Evolutionary conservation across 2,888 invertebrate species (phyloP), one percentile per base, ranked within the genome.

Genomic region (Gonocerus acuteangulatus): DNA sequence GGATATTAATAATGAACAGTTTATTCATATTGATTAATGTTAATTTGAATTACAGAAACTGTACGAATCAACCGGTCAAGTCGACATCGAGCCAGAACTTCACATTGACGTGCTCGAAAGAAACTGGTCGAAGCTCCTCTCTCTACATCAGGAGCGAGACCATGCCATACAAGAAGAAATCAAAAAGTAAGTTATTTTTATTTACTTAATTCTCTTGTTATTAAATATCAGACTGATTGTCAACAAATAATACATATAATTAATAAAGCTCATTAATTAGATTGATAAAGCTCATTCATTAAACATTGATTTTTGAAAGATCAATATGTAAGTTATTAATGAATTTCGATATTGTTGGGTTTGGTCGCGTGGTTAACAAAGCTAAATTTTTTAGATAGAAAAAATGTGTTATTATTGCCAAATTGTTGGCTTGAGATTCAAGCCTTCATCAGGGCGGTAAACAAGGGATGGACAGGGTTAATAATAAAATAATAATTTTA

Each of bases 101-200:
- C 85, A 90, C 64, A 87, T 90, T 4, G 90, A 92, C 63, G 83
- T 86, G 61, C 80, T 95, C 65, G 94, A 95, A 70, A 86, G 90
- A 72, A 85, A 85, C 71, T 95, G 94, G 94, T 85, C 86, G 73
- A 82, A 89, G 57, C 81, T 95, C 71, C 84, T 92, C 77, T 83
- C 87, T 73, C 86, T 93, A 23, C 86, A 92, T 73, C 89, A 94
- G 74, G 95, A 95, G 74, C 80, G 94, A 62, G 95, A 96, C 74
- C 82, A 89, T 63, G 88, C 91, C 65, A 84, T 96, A 60, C 84
- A 88, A 69, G 92, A 95, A 71, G 95, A 96, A 78, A 87, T 94
- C 68, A 85, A 90, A 70, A 81, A 91, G 71, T 76, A 67, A 62
- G 63, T 64, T n/a, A 42, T 56, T 2, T 22, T 39, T 1, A 1